Evolutionary conservation across 2,888 invertebrate genomes (phyloP), one percentile per base, ranked within the genome.

Genomic region (Scaptomyza flava): DNA sequence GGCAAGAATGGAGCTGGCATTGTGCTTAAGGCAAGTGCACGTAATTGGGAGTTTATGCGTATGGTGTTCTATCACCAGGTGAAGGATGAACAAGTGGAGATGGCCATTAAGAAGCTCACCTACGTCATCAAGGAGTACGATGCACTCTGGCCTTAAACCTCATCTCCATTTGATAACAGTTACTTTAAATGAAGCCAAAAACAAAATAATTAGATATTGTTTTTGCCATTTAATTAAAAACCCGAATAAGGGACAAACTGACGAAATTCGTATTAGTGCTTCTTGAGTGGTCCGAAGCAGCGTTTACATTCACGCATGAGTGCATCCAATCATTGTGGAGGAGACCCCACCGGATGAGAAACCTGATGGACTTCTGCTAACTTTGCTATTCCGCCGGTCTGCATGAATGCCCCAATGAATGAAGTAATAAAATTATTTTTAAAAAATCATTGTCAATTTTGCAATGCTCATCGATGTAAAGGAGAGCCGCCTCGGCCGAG

Each of bases 21-120:
- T 61, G 92, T 94, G 59, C 93, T 97, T 2, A 94, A 94, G 86
- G 93, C 94, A 36, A 92, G 94, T 50, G 93, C 94, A 4, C 93
- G 95, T 76, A 93, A 94, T 70, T 91, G 93, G 64, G 93, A 93
- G 50, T 93, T 93, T 23, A 92, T 95, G 1, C 93, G 97, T 50
- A 92, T 97, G 68, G 96, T 96, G 9, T 89, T 95, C 4, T 95
- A 96, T 90, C 93, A 94, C 77, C 95, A 96, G 89, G 94, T 97
- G 46, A 93, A 93, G 1, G 95, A 95, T 76, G 93, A 94, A 72
- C 94, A 95, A 79, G 92, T 96, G 6, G 93, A 94, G 87, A 93
- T 94, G 61, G 94, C 95, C 61, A 94, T 96, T 78, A 93, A 94
- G 89, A 97, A 97, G 92, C 93, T 97, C 60, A 92, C 92, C 0